Conservation (phyloP, 2,888 invertebrate genomes). For the Clitarchus hookeri region DNA sequence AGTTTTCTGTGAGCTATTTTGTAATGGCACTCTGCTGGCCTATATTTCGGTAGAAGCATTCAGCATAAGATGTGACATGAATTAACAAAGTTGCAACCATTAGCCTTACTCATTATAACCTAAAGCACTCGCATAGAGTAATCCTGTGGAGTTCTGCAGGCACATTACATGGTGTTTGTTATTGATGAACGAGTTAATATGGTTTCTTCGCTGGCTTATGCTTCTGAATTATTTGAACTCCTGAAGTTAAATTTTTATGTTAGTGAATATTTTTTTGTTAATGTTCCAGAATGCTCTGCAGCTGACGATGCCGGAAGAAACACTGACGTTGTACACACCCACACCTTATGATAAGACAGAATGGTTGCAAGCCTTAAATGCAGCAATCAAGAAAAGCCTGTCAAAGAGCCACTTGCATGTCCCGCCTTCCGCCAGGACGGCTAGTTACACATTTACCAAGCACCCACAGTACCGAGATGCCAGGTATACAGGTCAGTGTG, state of each 20-base stretch:
- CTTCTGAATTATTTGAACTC: neutral
- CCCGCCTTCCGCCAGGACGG: constrained; percentile 73
- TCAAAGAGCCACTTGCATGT: constrained; percentile 65
- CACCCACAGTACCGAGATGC: constrained; percentile 74
- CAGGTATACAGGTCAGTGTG: constrained; percentile 67
- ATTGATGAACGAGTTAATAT: neutral
- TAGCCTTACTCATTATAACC: no score
- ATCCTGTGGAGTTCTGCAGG: no score
- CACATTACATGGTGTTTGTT: no score
- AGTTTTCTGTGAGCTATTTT: no score
- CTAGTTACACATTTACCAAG: constrained; percentile 74
- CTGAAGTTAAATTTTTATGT: no score
- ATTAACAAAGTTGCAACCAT: no score
- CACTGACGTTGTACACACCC: constrained; percentile 67
- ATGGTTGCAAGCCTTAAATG: constrained; percentile 78
- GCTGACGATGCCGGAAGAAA: constrained; percentile 79
- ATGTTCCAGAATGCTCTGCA: constrained; percentile 62
- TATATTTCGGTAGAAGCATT: no score
- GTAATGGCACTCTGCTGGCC: no score
- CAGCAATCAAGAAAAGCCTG: constrained; percentile 70
- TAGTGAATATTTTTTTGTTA: neutral
- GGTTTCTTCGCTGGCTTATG: neutral
- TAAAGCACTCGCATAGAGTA: no score
- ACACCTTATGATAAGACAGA: constrained; percentile 74
- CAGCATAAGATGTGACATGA: no score